Conservation (phyloP, 2,113 vertebrate genomes). For the Barnardius zonarius region DNA sequence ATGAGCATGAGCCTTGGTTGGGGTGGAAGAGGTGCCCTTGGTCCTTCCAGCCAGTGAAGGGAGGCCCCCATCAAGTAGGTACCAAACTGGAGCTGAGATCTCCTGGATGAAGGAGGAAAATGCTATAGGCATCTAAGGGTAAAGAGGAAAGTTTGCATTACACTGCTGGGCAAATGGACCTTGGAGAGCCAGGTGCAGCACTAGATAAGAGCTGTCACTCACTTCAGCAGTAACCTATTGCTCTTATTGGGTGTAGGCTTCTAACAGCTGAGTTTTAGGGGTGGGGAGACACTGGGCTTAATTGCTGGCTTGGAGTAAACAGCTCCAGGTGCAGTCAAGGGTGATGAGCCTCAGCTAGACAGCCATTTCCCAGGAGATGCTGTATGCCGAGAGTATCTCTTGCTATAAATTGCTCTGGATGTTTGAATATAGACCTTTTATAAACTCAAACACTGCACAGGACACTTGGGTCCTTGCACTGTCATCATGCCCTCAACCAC, state of each 20-base stretch:
- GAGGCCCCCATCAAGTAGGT: rapidly evolving
- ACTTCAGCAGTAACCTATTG: background rate
- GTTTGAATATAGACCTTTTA: constrained; percentile 16
- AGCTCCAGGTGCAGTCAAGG: constrained; percentile 52
- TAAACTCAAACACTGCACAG: background rate
- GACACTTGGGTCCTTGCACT: background rate
- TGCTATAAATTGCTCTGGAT: constrained; percentile 48
- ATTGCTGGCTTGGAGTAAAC: background rate
- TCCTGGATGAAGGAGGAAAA: too few relatives aligned
- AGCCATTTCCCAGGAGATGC: constrained; percentile 9
- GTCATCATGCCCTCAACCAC: background rate
- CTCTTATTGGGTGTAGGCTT: rapidly evolving
- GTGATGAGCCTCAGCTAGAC: constrained; percentile 43
- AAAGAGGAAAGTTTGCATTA: rapidly evolving
- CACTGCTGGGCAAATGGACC: background rate
- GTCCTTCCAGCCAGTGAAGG: background rate
- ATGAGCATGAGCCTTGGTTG: background rate
- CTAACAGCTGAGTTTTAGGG: rapidly evolving
- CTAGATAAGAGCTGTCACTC: rapidly evolving
- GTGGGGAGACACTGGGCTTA: background rate
- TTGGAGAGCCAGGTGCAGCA: background rate
- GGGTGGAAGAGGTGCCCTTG: rapidly evolving
- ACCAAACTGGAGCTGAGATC: background rate
- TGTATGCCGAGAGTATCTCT: constrained; percentile 3
- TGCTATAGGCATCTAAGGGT: background rate